Evolutionary conservation across 2,797 vertebrate genomes (phyloP), one percentile per base, ranked within the genome.

Genomic region (Sebastes nivosus): DNA sequence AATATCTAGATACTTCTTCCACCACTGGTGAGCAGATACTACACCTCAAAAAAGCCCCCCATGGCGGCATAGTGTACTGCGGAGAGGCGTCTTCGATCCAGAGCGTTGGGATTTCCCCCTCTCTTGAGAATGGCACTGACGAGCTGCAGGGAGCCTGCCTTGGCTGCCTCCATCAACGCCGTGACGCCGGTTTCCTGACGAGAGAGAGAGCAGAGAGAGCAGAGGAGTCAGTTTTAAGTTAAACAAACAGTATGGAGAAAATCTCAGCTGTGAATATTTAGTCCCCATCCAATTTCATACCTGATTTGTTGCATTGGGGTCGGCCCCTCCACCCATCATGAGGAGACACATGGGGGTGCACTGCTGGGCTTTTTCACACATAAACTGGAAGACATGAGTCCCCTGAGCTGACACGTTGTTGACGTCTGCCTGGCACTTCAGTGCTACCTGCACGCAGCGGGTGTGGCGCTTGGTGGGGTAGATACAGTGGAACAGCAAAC

Each of bases 41-140:
- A 27, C 87, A 99, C 98, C 95, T 99, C 96, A 75, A 99, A 96
- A 84, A 94, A 97, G 72, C 98, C 98, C 68, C 96, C 96, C 95
- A 95, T 96, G 77, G 98, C 98, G 2, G 98, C 98, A 3, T 97
- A 98, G 92, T 99, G 98, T 2, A 95, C 95, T 2, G 97, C 97
- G 0, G 94, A 91, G 82, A 94, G 90, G 75, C 94, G 92, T 4
- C 96, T 94, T 0, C 82, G 88, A 91, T 99, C 97, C 80, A 96
- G 80, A 0, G 91, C 27, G 22, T 96, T 97, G 34, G 97, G 96
- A 13, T 97, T 85, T 1, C 92, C 97, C 29, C 97, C 97, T 88
- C 81, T 95, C 85, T 88, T 95, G 3, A 99, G 94, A 59, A 99
- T 96, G 12, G 67, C 94, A 72, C 93, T 94, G 5, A 97, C 96